Conservation (phyloP, 2,797 vertebrate genomes). For the Hydrocynus forskahlii region DNA sequence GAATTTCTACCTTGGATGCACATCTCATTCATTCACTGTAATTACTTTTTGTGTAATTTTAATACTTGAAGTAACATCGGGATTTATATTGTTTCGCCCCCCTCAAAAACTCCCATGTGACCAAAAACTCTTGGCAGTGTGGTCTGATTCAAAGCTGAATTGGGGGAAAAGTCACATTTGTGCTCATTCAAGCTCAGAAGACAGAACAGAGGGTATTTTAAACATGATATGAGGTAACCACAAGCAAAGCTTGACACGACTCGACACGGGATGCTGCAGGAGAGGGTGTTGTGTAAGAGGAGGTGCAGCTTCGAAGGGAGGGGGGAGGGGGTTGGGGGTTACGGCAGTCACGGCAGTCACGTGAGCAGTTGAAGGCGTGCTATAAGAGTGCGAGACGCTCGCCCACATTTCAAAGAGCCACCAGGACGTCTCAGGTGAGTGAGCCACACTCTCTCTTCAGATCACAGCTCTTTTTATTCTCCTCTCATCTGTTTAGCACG, state of each 20-base stretch:
- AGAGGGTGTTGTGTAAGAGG: neutral
- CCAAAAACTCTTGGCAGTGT: no score
- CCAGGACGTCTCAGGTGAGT: slow-evolving; percentile 74
- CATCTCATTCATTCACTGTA: no score
- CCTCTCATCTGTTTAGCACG: neutral
- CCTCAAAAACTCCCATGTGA: no score
- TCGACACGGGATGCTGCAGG: neutral
- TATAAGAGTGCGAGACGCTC: slow-evolving; percentile 69
- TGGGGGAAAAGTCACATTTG: no score
- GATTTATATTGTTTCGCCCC: no score
- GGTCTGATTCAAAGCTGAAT: no score
- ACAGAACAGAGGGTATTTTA: no score
- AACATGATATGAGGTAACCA: neutral
- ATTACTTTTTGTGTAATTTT: no score
- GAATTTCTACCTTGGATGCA: no score
- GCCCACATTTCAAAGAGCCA: slow-evolving; percentile 60
- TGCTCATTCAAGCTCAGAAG: no score
- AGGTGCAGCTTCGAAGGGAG: neutral
- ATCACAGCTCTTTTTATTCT: neutral
- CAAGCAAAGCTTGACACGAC: neutral
- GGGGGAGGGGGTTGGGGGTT: slow-evolving; percentile 45
- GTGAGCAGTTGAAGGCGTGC: slow-evolving; percentile 1
- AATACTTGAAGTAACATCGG: no score
- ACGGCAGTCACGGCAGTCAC: slow-evolving; percentile 35
- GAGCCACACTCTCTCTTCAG: neutral